Percentiles rank a stretch among this genome's conserved stretches.
These are phyloP conservation scores for Drosophila guanche DNA, from an alignment of 1,140 invertebrate species.

Conservation along the genomic window DNA sequence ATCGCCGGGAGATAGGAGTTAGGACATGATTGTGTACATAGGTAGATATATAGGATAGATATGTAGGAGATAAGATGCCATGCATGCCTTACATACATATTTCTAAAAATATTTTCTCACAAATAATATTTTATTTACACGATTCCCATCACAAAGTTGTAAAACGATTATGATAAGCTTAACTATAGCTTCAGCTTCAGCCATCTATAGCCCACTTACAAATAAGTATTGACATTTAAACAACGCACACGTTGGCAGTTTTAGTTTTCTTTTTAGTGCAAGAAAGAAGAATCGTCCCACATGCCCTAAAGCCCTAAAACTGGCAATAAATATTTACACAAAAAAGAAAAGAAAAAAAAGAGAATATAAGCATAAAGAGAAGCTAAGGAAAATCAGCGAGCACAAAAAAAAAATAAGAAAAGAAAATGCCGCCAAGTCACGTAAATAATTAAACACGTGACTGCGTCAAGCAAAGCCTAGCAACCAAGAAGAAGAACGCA, in stretches of 20 bases:
- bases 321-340: constrained; percentile 59
- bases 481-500: constrained; percentile 14
- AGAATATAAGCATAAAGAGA: not conserved
- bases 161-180: too few relatives aligned
- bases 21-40: too few relatives aligned
- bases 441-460: constrained; percentile 79
- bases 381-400: constrained; percentile 2
- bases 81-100: too few relatives aligned
- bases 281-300: too few relatives aligned
- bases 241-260: constrained; percentile 1
- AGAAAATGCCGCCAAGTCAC: constrained; percentile 66
- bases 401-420: constrained; percentile 19
- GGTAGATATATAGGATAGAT: too few relatives aligned
- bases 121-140: too few relatives aligned
- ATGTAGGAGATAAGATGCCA: too few relatives aligned
- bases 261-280: constrained; percentile 14
- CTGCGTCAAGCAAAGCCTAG: constrained; percentile 54
- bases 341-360: constrained; percentile 15
- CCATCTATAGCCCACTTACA: too few relatives aligned
- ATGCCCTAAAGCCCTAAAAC: constrained; percentile 11
- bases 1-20: too few relatives aligned
- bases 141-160: too few relatives aligned
- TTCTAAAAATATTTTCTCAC: too few relatives aligned
- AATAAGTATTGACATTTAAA: constrained; percentile 1
- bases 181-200: too few relatives aligned